Base-by-base conservation (phyloP, 1,140 invertebrate species). In the Drosophila athabasca region DNA sequence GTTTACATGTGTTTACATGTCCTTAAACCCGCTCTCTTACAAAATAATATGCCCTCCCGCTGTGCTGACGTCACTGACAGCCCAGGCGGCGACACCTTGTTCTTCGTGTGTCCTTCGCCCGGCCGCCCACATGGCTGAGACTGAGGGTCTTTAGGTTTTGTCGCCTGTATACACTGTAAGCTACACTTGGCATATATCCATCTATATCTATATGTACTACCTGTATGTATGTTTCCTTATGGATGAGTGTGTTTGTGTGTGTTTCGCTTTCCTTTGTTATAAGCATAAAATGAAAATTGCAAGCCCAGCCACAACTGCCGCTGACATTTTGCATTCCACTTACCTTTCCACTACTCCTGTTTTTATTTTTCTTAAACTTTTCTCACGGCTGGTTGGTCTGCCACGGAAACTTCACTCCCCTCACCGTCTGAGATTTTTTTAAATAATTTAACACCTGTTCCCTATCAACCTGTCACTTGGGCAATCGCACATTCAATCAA, bases 1-100 rank as follows among this genome's bases (percentile, higher is more conserved):
- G 44, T 44, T 57, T 76, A 79, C 71, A 79, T 83, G 65, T 83
- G 80, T 76, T 84, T 79, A 79, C 80, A 72, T 84, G 76, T 76
- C 60, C 59, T 76, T 76, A 65, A 84, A 65, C 62, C 57, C 66
- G 46, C 50, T 62, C 57, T 44, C 69, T 75, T 79, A 62, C 79
- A 70, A 83, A 75, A 83, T 83, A 68, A 79, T 76, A 61, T 59
- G 64, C 59, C 35, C 66, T 72, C 62, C 48, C 58, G 79, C 75
- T 69, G 62, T 71, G 65, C 68, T 72, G 69, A 65, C 78, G 79
- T 67, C 79, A 75, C 60, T 49, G 55, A 44, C 80, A 76, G 62
- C 35, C 35, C 35, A 39, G 35, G 9, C 35, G 35, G 35, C 69
- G 31, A 46, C 79, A 82, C 65, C 61, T 75, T 76, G 71, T 76